Evolutionary conservation across 2,797 vertebrate species (phyloP).

Genomic region (Tokudaia tokunoshimensis): DNA sequence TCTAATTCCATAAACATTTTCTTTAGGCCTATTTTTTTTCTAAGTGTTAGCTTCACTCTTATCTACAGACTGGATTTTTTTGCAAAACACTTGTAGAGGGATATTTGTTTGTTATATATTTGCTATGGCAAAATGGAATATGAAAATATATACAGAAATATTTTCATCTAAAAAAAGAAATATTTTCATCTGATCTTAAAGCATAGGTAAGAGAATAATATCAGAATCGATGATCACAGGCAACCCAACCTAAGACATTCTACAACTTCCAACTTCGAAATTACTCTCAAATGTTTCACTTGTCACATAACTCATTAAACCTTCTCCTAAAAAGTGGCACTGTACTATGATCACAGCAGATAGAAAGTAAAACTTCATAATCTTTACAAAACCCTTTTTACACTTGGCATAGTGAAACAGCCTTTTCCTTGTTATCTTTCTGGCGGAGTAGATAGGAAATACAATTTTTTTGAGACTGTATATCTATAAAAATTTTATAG

Average conservation of each 20-base stretch:
- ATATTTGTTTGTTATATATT: background rate
- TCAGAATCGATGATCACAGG: background rate
- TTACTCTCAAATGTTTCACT: background rate
- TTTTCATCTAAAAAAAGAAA: background rate
- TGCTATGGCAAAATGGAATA: background rate
- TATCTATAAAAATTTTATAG: background rate
- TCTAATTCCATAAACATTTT: background rate
- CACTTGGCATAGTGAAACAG: constrained; percentile 8
- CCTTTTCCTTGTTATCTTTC: background rate
- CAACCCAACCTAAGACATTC: background rate
- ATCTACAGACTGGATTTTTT: background rate
- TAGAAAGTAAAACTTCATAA: background rate
- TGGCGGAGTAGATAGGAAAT: background rate
- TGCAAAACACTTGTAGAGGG: background rate
- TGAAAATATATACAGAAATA: background rate
- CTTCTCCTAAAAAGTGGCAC: background rate
- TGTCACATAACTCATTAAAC: background rate
- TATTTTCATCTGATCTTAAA: background rate
- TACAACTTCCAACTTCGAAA: background rate
- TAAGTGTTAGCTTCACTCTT: background rate
- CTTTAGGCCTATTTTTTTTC: background rate
- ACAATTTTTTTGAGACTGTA: background rate
- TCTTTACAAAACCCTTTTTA: background rate
- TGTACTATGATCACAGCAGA: background rate
- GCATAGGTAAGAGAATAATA: background rate